phyloP scores from a whole-genome alignment of 2,113 vertebrate species.

The Tachysurus fulvidraco region DNA sequence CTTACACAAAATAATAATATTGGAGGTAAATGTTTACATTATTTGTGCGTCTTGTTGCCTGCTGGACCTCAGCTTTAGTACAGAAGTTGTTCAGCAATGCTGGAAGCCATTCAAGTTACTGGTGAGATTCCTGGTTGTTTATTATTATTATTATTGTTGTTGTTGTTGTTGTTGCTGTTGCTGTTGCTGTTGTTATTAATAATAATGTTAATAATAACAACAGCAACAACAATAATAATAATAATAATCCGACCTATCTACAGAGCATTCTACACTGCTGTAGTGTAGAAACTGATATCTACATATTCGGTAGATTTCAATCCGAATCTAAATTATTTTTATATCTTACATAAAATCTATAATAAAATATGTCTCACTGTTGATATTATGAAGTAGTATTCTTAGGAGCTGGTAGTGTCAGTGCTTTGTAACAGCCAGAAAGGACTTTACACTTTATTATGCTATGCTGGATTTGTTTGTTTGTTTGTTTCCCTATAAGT shows the following conservation, averaged over 20 bases:
- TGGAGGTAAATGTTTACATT: neutral
- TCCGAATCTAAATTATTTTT: neutral
- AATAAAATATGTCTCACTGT: neutral
- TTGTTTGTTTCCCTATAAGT: neutral
- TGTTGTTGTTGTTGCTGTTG: too few species aligned
- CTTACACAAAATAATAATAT: neutral
- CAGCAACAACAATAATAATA: too few species aligned
- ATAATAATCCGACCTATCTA: neutral
- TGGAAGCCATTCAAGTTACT: conserved; percentile 70
- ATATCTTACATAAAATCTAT: neutral
- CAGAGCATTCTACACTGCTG: too few species aligned
- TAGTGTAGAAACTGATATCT: neutral
- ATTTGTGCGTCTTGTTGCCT: too few species aligned
- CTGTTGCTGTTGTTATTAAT: too few species aligned
- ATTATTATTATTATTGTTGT: too few species aligned
- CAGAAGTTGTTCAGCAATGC: conserved; percentile 56
- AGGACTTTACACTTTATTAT: neutral
- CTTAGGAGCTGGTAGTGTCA: too few species aligned
- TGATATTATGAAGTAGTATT: neutral
- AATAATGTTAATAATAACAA: too few species aligned
- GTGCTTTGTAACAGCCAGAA: too few species aligned
- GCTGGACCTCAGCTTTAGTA: neutral
- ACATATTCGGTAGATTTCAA: neutral
- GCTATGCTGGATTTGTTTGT: neutral
- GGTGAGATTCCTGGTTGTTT: conserved; percentile 56